Conservation (phyloP, 2,888 invertebrate genomes). For the Chironomus tentans region DNA sequence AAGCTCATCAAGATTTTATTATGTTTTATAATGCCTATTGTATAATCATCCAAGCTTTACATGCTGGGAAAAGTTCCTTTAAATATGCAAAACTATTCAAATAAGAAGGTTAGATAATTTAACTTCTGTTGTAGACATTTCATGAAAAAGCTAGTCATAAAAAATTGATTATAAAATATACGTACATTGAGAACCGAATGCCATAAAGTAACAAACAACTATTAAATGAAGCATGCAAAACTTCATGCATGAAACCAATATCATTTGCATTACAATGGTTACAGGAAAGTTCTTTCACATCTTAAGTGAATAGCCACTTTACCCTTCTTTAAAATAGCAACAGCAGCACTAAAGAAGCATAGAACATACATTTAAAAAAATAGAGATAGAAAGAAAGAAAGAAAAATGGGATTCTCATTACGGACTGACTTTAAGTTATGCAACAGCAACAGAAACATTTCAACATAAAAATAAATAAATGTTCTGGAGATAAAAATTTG, state of each 20-base stretch:
- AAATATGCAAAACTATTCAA: background rate
- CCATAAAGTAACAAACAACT: background rate
- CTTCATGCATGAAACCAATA: conserved; percentile 1
- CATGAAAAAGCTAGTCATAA: background rate
- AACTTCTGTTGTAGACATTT: background rate
- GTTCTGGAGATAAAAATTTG: too few relatives aligned
- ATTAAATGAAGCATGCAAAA: conserved; percentile 6
- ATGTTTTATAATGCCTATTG: too few relatives aligned
- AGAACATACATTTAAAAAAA: background rate
- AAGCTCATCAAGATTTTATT: too few relatives aligned
- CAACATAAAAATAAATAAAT: too few relatives aligned
- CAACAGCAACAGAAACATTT: too few relatives aligned
- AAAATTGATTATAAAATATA: background rate
- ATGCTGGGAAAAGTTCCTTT: too few relatives aligned
- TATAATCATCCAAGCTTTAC: too few relatives aligned
- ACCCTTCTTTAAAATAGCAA: background rate
- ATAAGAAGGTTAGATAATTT: background rate
- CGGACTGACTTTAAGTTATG: too few relatives aligned
- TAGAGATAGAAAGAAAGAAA: too few relatives aligned
- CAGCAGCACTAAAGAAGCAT: background rate
- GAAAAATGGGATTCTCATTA: too few relatives aligned
- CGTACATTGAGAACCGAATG: background rate
- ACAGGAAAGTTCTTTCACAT: background rate
- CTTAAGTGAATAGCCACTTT: background rate
- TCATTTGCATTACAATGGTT: conserved; percentile 1